These are phyloP conservation scores for Cheilinus undulatus DNA, from an alignment of 2,113 vertebrate species.

Conservation along the genomic window DNA sequence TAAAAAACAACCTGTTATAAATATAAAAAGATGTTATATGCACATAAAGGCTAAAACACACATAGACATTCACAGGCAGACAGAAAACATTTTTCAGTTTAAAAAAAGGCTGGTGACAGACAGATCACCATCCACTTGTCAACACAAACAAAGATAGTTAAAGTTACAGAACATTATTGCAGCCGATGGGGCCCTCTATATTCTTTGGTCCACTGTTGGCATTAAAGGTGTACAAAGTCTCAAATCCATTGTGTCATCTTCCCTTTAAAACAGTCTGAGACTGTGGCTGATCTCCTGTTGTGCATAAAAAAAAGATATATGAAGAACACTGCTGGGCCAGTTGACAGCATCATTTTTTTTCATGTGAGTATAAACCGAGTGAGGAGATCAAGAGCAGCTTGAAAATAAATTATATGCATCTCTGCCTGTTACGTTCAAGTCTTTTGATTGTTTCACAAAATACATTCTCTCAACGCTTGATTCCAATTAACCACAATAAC, in stretches of 20 bases:
- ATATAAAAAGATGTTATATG: conserved; percentile 93
- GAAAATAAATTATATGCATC: conserved; percentile 83
- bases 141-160: conserved; percentile 18
- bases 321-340: conserved; percentile 47
- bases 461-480: conserved; percentile 83
- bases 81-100: conserved; percentile 41
- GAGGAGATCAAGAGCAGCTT: conserved; percentile 76
- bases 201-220: conserved; percentile 66
- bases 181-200: conserved; percentile 51
- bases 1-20: conserved; percentile 87
- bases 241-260: conserved; percentile 43
- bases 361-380: conserved; percentile 53
- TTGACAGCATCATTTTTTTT: conserved; percentile 59
- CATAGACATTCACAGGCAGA: conserved; percentile 72
- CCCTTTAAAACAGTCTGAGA: conserved; percentile 45
- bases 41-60: conserved; percentile 85
- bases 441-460: conserved; percentile 82
- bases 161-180: conserved; percentile 57
- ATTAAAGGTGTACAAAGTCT: conserved; percentile 54
- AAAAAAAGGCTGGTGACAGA: conserved; percentile 64
- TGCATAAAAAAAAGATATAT: conserved; percentile 42
- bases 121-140: conserved; percentile 40
- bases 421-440: conserved; percentile 81
- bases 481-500: conserved; percentile 57
- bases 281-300: conserved; percentile 40